These are phyloP conservation scores for Hypothenemus hampei DNA, from an alignment of 1,140 invertebrate species.

Conservation along the genomic window DNA sequence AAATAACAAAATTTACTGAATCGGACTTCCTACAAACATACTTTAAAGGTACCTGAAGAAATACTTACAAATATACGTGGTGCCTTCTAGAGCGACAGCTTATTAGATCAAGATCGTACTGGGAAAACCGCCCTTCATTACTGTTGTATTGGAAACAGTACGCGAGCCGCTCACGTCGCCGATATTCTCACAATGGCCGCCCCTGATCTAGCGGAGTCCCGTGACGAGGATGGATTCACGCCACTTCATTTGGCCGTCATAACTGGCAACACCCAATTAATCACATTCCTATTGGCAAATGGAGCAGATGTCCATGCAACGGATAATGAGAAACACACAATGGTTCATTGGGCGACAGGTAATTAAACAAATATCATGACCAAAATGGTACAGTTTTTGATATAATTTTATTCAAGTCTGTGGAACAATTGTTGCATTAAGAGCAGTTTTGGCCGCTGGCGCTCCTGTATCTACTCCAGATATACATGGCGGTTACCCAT, in stretches of 20 bases:
- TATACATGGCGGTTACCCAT: slow-evolving; percentile 87
- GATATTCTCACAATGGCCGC: slow-evolving; percentile 70
- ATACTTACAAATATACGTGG: too few relatives aligned
- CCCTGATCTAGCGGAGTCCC: slow-evolving; percentile 70
- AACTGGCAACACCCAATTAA: slow-evolving; percentile 78
- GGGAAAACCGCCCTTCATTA: slow-evolving; percentile 89
- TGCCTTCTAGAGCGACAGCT: too few relatives aligned
- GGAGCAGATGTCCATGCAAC: slow-evolving; percentile 82
- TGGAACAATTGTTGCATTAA: slow-evolving; percentile 80
- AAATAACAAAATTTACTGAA: too few relatives aligned
- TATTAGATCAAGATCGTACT: slow-evolving; percentile 68
- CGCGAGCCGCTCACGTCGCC: slow-evolving; percentile 51
- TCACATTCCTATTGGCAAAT: slow-evolving; percentile 72
- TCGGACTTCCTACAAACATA: too few relatives aligned
- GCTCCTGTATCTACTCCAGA: slow-evolving; percentile 82
- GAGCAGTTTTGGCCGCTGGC: slow-evolving; percentile 76
- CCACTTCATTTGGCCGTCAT: slow-evolving; percentile 90
- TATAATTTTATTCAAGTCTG: slow-evolving; percentile 60
- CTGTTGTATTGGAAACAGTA: slow-evolving; percentile 61
- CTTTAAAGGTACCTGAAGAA: too few relatives aligned
- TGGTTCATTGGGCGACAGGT: slow-evolving; percentile 98
- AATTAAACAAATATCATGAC: slow-evolving; percentile 32
- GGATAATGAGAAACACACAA: slow-evolving; percentile 91
- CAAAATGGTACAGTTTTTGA: too few relatives aligned
- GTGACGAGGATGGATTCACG: slow-evolving; percentile 91